Percentiles rank a stretch among this genome's conserved stretches.
These are phyloP conservation scores for Melinopterus prodromus DNA, from an alignment of 2,888 invertebrate species.

Conservation along the genomic window DNA sequence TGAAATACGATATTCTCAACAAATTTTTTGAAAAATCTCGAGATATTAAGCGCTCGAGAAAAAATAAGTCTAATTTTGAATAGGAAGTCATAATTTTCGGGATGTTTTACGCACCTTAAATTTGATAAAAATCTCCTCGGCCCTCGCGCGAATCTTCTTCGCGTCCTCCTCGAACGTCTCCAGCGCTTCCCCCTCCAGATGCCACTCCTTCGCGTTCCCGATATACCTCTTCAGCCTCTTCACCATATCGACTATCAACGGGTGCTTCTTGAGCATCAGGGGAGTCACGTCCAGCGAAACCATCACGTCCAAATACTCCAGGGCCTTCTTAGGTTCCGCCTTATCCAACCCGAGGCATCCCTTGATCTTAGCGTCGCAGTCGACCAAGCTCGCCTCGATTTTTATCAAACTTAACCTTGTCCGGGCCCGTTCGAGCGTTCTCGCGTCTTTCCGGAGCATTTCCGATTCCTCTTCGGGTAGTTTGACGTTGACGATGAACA, in stretches of 20 bases:
- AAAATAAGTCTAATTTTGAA: background rate
- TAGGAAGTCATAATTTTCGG: background rate
- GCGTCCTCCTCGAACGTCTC: slow-evolving; percentile 73
- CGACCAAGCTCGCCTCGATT: slow-evolving; percentile 71
- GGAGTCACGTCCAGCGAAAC: slow-evolving; percentile 70
- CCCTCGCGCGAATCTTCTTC: slow-evolving; percentile 73
- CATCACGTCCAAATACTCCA: slow-evolving; percentile 71
- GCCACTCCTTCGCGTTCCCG: slow-evolving; percentile 81
- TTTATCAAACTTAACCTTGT: slow-evolving; percentile 68
- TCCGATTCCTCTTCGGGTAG: slow-evolving; percentile 69
- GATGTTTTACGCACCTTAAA: slow-evolving; percentile 61
- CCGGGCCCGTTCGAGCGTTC: slow-evolving; percentile 66
- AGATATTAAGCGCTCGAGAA: too few relatives aligned
- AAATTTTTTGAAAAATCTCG: background rate
- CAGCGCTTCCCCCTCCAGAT: slow-evolving; percentile 68
- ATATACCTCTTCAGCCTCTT: slow-evolving; percentile 73
- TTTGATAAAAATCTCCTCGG: slow-evolving; percentile 68
- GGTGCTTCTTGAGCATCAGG: slow-evolving; percentile 83
- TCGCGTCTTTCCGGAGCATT: slow-evolving; percentile 60
- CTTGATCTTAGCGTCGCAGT: slow-evolving; percentile 73
- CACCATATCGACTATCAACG: slow-evolving; percentile 79
- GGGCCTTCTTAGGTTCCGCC: slow-evolving; percentile 77
- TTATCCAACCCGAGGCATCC: slow-evolving; percentile 70
- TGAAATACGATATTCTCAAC: background rate
- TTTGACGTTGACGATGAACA: slow-evolving; percentile 68